These are phyloP conservation scores for Orchestes rusci DNA, from an alignment of 2,888 invertebrate species.

Conservation along the genomic window DNA sequence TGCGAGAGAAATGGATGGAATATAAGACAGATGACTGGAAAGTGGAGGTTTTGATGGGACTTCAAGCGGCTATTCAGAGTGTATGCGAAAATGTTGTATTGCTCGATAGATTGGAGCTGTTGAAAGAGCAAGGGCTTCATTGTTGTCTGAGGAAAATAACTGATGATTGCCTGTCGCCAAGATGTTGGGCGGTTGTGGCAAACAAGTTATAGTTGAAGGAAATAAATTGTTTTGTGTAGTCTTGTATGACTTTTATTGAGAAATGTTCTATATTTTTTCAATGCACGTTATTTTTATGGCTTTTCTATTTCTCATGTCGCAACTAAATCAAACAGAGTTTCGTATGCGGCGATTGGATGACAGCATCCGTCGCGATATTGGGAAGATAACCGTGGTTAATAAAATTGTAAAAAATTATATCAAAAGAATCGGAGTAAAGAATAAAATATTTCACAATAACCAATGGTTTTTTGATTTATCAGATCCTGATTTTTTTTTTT, in stretches of 20 bases:
- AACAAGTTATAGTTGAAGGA: too few species aligned
- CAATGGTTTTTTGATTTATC: too few species aligned
- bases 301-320: too few species aligned
- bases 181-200: slow-evolving; percentile 51
- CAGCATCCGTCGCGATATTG: too few species aligned
- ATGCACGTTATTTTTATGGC: too few species aligned
- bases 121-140: slow-evolving; percentile 41
- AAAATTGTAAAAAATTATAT: too few species aligned
- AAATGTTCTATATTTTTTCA: slow-evolving; percentile 3
- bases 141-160: slow-evolving; percentile 53
- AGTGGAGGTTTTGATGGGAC: slow-evolving; percentile 43
- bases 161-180: slow-evolving; percentile 56
- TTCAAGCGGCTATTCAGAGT: slow-evolving; percentile 50
- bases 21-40: slow-evolving; percentile 33
- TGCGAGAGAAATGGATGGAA: slow-evolving; percentile 37
- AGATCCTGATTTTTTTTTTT: too few species aligned
- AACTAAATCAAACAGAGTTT: too few species aligned
- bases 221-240: slow-evolving; percentile 1
- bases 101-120: slow-evolving; percentile 48
- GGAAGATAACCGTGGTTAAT: too few species aligned
- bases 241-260: slow-evolving; percentile 1
- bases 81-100: slow-evolving; percentile 51
- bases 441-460: too few species aligned
- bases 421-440: too few species aligned
- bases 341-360: too few species aligned